Evolutionary conservation across 2,888 invertebrate species (phyloP).

Genomic region (Leptinotarsa rubiginosa): DNA sequence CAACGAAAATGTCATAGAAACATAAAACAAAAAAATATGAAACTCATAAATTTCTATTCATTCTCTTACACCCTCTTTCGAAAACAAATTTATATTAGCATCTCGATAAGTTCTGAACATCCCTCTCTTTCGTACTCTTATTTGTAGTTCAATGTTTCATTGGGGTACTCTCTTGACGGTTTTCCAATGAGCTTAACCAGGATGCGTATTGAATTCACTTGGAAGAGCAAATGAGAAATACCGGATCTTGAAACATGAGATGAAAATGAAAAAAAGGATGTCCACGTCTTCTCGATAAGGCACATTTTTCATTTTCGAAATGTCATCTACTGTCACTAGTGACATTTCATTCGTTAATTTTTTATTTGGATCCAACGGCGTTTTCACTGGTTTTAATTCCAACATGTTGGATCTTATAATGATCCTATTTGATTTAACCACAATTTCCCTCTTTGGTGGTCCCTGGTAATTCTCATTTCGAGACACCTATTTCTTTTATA

Average conservation of each 20-base stretch:
- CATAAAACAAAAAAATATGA: too few species aligned
- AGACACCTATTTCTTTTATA: not conserved
- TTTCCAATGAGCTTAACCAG: not conserved
- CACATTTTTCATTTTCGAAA: constrained; percentile 1
- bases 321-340: constrained; percentile 1
- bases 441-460: not conserved
- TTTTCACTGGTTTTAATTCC: not conserved
- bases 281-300: not conserved
- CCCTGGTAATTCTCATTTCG: not conserved
- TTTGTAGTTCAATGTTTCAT: not conserved
- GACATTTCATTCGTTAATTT: not conserved
- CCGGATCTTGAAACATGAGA: constrained; percentile 4
- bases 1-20: too few species aligned
- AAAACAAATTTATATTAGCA: too few species aligned
- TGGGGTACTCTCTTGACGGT: not conserved
- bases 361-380: not conserved
- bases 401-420: not conserved
- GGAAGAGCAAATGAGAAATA: not conserved
- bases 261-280: not conserved
- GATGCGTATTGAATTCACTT: not conserved
- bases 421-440: not conserved
- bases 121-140: not conserved
- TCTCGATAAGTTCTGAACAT: not conserved
- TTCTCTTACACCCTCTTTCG: too few species aligned
- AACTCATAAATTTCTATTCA: too few species aligned